These are phyloP conservation scores for Melanotaenia duboulayi DNA, from an alignment of 2,113 vertebrate genomes.

Conservation along the genomic window DNA sequence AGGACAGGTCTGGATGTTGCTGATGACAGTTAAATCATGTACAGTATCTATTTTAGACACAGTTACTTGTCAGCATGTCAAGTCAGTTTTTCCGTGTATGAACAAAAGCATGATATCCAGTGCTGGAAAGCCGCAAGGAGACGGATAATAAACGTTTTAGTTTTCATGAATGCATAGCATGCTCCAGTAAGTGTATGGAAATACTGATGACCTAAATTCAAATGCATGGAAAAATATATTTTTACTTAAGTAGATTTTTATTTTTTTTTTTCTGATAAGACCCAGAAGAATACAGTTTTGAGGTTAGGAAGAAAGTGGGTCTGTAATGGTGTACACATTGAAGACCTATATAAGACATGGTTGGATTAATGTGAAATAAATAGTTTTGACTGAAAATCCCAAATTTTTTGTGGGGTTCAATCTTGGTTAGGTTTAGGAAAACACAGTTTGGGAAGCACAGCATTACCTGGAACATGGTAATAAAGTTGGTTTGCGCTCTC, in stretches of 20 bases:
- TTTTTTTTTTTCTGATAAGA: too few relatives aligned
- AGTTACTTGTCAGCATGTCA: conserved; percentile 40
- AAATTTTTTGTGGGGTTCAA: too few relatives aligned
- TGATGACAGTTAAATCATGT: conserved; percentile 38
- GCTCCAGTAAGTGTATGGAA: background rate
- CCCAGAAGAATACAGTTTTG: too few relatives aligned
- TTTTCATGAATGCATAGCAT: background rate
- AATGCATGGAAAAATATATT: background rate
- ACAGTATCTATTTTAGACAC: conserved; percentile 52
- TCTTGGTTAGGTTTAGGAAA: too few relatives aligned
- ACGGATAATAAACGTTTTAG: conserved; percentile 20
- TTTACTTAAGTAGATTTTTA: background rate
- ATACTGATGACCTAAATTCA: background rate
- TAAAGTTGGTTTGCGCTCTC: too few relatives aligned
- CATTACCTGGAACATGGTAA: too few relatives aligned
- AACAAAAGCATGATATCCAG: conserved; percentile 31
- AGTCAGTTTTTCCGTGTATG: conserved; percentile 40
- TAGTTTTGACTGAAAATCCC: too few relatives aligned
- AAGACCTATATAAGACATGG: too few relatives aligned
- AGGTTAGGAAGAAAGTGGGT: too few relatives aligned
- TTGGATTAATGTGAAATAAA: too few relatives aligned
- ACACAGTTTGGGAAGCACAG: too few relatives aligned
- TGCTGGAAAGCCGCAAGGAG: conserved; percentile 30
- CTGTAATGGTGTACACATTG: too few relatives aligned
- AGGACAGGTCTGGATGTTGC: conserved; percentile 50